phyloP scores from a whole-genome alignment of 2,797 vertebrate species.

The Xiphophorus birchmanni region DNA sequence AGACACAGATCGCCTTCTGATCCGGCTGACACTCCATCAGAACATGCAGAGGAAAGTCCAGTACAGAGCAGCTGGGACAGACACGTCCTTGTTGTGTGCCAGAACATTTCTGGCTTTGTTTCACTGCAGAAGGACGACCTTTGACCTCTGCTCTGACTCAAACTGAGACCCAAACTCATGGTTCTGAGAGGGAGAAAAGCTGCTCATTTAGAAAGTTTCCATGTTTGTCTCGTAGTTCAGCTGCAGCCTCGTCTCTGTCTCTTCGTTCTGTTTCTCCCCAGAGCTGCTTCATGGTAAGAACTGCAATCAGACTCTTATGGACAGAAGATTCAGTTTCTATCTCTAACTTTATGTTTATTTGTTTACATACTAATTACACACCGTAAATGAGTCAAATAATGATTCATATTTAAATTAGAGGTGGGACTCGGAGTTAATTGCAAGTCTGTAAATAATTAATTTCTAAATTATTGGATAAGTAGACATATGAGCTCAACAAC shows the following conservation, averaged over 20 bases:
- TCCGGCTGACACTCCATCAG: constrained; percentile 23
- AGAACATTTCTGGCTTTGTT: constrained; percentile 53
- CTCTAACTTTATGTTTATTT: neutral
- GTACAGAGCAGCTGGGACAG: constrained; percentile 62
- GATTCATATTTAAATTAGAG: neutral
- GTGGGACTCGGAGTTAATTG: neutral
- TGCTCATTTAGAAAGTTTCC: constrained; percentile 38
- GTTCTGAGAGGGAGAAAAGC: constrained; percentile 25
- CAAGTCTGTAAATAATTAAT: neutral
- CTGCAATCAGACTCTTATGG: constrained; percentile 14
- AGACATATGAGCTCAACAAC: too few species aligned
- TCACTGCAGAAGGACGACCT: constrained; percentile 24
- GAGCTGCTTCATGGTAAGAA: constrained; percentile 68
- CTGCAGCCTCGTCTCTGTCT: constrained; percentile 37
- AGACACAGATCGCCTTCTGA: neutral
- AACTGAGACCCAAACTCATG: constrained; percentile 23
- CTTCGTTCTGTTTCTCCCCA: constrained; percentile 21
- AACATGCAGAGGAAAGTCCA: constrained; percentile 43
- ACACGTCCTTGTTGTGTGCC: constrained; percentile 67
- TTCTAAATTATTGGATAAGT: too few species aligned
- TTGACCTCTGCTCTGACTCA: constrained; percentile 48
- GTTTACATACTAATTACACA: neutral
- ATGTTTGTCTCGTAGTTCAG: constrained; percentile 42
- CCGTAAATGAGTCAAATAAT: neutral
- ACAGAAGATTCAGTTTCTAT: too few species aligned